Percentiles rank a stretch among this genome's conserved stretches.
These are phyloP conservation scores for Melanotus villosus DNA, from an alignment of 2,888 invertebrate genomes.

Conservation along the genomic window DNA sequence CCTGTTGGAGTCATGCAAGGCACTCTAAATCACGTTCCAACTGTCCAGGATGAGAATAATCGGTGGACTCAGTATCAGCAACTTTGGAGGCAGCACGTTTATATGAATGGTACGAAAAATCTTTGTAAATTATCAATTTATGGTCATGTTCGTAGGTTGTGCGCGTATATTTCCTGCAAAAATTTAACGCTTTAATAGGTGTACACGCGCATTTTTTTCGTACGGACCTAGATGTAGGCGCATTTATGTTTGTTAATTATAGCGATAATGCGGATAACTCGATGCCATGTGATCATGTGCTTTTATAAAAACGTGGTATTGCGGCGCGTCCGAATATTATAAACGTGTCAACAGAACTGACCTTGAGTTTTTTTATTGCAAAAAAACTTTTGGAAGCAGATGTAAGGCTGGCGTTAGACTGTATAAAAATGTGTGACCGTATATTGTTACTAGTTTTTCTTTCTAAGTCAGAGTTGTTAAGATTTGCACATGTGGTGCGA, in stretches of 20 bases:
- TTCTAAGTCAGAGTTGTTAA: no score
- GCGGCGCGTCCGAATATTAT: slow-evolving; percentile 36
- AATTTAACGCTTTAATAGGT: no score
- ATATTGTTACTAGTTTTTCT: background rate
- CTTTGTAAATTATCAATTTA: no score
- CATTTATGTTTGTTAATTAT: slow-evolving; percentile 34
- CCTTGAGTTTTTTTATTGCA: slow-evolving; percentile 47
- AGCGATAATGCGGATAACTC: slow-evolving; percentile 8
- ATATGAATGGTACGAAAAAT: slow-evolving; percentile 78
- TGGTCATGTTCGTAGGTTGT: no score
- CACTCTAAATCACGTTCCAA: slow-evolving; percentile 76
- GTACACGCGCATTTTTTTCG: no score
- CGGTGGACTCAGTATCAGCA: slow-evolving; percentile 83
- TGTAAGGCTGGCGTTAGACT: slow-evolving; percentile 32
- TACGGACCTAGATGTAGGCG: no score
- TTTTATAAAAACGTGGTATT: slow-evolving; percentile 34
- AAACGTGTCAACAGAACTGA: slow-evolving; percentile 53
- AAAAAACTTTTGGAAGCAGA: slow-evolving; percentile 40
- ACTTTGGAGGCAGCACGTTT: slow-evolving; percentile 85
- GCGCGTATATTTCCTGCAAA: no score
- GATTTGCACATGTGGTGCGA: no score
- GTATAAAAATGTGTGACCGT: slow-evolving; percentile 15
- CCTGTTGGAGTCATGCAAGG: slow-evolving; percentile 78
- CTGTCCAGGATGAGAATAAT: slow-evolving; percentile 72
- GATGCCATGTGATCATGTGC: slow-evolving; percentile 22